Base-by-base conservation (phyloP, 2,113 vertebrate species). In the Zingel zingel region DNA sequence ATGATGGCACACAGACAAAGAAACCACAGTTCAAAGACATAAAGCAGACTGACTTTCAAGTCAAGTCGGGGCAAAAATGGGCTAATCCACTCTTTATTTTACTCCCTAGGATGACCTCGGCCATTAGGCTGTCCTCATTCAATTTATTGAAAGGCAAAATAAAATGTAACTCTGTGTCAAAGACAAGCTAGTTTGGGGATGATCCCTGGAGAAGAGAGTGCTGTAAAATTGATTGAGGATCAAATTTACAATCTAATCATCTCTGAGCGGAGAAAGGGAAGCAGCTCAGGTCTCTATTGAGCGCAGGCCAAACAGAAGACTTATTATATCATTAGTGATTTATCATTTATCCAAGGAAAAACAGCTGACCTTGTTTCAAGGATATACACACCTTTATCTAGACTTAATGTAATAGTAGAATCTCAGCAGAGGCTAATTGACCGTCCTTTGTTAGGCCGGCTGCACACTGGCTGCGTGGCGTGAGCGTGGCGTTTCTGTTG, bases 141-240 rank as follows among this genome's bases (percentile, higher is more conserved):
- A 30, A 36, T 66, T 80, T 48, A 75, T 68, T 8, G 47, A 70
- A 75, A 76, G 66, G 48, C 48, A 39, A 74, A 69, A 66, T 50
- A 59, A 74, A 71, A 67, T 27, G 67, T 67, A 48, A 63, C 27
- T 14, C 54, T 0, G 21, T 48, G 33, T 75, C 77, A 83, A 82
- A 69, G 70, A 77, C n/a, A 11, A 62, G 61, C 61, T 61, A 59
- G 58, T 91, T 86, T 82, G 66, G 51, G 70, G 57, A 79, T 4
- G 14, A 75, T 86, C 78, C 83, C 64, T 50, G n/a, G 61, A 47
- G 53, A 57, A 74, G 33, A 23, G 33, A 27, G 36, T 8, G 79
- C 74, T 27, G 76, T 92, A 88, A 92, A 91, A 79, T 57, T 87
- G 84, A 93, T 85, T 81, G 85, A 89, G 56, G 66, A 88, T 85